These are phyloP conservation scores for Oncorhynchus keta DNA, from an alignment of 2,113 vertebrate genomes.

Conservation along the genomic window DNA sequence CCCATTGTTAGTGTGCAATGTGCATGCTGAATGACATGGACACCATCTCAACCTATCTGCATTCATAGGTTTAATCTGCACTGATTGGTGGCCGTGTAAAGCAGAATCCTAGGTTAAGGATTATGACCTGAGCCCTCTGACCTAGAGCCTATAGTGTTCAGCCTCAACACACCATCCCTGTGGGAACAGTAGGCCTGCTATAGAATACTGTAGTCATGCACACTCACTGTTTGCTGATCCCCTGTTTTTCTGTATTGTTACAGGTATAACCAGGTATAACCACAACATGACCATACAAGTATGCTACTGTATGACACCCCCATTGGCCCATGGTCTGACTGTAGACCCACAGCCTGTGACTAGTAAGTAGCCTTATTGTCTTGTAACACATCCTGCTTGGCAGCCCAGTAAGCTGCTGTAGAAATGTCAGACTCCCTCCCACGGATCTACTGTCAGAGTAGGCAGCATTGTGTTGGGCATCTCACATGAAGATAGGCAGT, in stretches of 20 bases:
- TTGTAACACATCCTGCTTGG: neutral
- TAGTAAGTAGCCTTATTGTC: neutral
- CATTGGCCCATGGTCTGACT: neutral
- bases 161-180: no score
- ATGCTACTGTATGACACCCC: neutral
- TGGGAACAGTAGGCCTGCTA: no score
- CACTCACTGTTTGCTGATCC: no score
- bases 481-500: conserved; percentile 1
- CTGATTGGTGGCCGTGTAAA: neutral
- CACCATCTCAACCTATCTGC: neutral
- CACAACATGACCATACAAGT: neutral
- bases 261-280: neutral
- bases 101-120: neutral
- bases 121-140: neutral
- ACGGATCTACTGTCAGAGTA: conserved; percentile 25
- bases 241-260: no score
- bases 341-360: no score
- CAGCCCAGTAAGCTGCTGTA: neutral
- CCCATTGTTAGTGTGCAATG: neutral
- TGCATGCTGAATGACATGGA: neutral
- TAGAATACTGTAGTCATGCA: no score
- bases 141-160: no score
- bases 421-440: neutral
- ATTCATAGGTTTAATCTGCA: neutral
- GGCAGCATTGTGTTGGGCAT: conserved; percentile 23